phyloP scores from a whole-genome alignment of 2,113 vertebrate species.

The Forbesichthys papilliferus region DNA sequence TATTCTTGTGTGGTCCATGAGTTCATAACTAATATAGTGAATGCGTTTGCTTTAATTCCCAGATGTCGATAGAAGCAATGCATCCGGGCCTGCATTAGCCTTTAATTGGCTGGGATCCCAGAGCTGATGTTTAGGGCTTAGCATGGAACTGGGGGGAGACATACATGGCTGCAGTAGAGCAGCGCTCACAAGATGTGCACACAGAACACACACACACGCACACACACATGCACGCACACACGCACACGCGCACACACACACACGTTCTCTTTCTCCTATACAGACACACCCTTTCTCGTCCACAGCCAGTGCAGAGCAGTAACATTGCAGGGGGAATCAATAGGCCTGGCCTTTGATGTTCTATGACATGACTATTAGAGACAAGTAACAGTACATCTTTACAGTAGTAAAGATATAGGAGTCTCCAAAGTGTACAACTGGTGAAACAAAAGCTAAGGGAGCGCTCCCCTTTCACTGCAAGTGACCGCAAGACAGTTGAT shows the following conservation, averaged over 20 bases:
- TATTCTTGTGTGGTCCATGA: conserved; percentile 76
- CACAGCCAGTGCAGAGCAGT: no score
- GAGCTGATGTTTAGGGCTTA: conserved; percentile 60
- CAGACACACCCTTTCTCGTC: no score
- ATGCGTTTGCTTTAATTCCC: conserved; percentile 68
- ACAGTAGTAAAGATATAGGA: no score
- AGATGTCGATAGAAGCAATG: conserved; percentile 67
- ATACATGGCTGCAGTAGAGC: not conserved
- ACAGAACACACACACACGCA: not conserved
- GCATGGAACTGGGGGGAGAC: conserved; percentile 55
- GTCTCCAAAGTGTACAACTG: no score
- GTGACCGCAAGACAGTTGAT: no score
- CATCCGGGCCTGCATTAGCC: conserved; percentile 57
- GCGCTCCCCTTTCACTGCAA: no score
- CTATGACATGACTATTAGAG: no score
- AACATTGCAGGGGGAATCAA: no score
- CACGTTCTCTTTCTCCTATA: not conserved
- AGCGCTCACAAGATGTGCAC: not conserved
- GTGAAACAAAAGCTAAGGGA: no score
- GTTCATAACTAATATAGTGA: conserved; percentile 70
- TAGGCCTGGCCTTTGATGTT: no score
- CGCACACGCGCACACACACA: not conserved
- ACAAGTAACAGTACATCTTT: no score
- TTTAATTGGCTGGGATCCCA: conserved; percentile 67
- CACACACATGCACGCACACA: conserved; percentile 2